phyloP scores from a whole-genome alignment of 2,113 vertebrate species.

The Panurus biarmicus region DNA sequence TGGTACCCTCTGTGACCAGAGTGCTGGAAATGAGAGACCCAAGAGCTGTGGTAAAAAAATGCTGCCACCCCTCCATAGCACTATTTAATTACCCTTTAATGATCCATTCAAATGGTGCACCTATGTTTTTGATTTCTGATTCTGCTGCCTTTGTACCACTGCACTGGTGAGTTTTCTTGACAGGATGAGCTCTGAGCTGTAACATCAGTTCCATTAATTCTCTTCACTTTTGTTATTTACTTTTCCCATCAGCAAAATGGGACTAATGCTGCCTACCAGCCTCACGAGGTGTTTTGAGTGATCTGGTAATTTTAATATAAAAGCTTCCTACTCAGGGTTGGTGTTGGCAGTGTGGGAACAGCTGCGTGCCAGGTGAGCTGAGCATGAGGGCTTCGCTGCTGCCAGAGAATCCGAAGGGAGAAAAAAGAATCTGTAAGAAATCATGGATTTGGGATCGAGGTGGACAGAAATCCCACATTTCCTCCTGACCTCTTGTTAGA shows the following conservation, averaged over 20 bases:
- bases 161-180: not conserved
- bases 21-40: not conserved
- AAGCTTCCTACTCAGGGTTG: not conserved
- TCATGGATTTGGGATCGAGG: fast-evolving
- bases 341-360: not conserved
- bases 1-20: not conserved
- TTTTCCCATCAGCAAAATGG: not conserved
- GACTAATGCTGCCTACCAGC: not conserved
- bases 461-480: fast-evolving
- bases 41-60: not conserved
- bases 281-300: not conserved
- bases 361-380: not conserved
- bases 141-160: not conserved
- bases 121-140: not conserved
- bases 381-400: not conserved
- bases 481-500: not conserved
- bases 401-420: not conserved
- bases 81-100: not conserved
- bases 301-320: not conserved
- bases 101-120: not conserved
- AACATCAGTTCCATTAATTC: not conserved
- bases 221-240: not conserved
- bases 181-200: not conserved
- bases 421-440: not conserved
- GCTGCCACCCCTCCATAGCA: not conserved